Conservation (phyloP, 35 echinoderm and acorn worm species). For the Heliocidaris tuberculata region DNA sequence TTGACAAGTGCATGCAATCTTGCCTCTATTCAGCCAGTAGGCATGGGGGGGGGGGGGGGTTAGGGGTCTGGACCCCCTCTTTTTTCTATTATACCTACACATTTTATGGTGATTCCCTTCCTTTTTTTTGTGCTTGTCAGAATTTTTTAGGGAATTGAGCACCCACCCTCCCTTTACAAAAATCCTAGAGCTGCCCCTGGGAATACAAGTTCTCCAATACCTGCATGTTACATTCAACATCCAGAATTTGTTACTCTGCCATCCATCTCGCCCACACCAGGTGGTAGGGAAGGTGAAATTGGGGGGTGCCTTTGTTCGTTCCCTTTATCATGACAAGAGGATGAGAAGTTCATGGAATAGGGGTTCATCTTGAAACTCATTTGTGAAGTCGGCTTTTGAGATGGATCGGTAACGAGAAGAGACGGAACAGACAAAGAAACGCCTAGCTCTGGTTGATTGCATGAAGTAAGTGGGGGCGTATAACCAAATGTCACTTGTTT, state of each 20-base stretch:
- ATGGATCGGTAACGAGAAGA: background rate
- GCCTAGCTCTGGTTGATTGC: background rate
- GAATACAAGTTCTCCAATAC: background rate
- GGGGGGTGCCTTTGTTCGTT: background rate
- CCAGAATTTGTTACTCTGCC: background rate
- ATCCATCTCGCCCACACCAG: background rate
- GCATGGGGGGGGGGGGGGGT: background rate
- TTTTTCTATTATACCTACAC: no score
- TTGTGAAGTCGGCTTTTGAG: background rate
- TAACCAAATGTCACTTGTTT: background rate
- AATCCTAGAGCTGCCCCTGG: no score
- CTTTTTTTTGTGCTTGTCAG: background rate
- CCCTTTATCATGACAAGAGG: background rate
- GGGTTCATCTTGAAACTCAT: background rate
- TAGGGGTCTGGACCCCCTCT: background rate
- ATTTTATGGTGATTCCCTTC: no score
- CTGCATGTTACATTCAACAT: background rate
- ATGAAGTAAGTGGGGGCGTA: slow-evolving; percentile 6
- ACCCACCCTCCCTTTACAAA: no score
- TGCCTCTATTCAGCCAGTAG: no score
- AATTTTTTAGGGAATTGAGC: background rate
- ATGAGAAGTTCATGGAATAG: background rate
- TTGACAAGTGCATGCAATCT: no score
- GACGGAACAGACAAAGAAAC: slow-evolving; percentile 2
- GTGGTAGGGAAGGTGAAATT: background rate